Percentiles rank a stretch among this genome's conserved stretches.
Conservation (phyloP, 2,888 invertebrate species). For the Rotaria socialis region DNA sequence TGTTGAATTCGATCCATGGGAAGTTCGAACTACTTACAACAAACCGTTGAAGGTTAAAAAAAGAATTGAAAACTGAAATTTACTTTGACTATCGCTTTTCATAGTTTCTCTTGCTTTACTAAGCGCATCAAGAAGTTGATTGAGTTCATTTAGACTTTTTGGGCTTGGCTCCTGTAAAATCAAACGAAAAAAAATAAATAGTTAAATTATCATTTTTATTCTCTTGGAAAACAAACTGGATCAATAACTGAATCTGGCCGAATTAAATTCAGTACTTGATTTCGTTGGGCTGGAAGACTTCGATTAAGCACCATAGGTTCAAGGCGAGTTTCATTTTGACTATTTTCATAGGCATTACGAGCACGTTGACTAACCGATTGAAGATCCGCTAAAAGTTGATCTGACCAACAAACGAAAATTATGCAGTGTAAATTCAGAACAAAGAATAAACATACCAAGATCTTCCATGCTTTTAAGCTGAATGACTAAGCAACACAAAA, state of each 20-base stretch:
- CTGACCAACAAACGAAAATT: not conserved
- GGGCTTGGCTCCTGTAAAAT: not conserved
- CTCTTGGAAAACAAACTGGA: not conserved
- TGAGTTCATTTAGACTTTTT: not conserved
- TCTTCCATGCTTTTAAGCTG: not conserved
- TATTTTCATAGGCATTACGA: not conserved
- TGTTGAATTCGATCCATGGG: not conserved
- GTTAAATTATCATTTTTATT: not conserved
- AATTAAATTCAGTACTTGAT: not conserved
- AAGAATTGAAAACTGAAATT: too few species aligned
- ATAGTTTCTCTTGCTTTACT: not conserved
- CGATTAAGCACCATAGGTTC: not conserved
- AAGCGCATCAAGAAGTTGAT: slow-evolving; percentile 1
- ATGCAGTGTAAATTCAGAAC: too few species aligned
- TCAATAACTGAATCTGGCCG: not conserved
- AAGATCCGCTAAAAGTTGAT: not conserved
- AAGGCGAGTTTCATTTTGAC: not conserved
- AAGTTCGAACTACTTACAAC: not conserved
- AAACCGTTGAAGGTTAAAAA: too few species aligned
- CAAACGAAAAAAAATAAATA: not conserved
- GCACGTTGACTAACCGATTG: slow-evolving; percentile 1
- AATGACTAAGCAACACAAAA: not conserved
- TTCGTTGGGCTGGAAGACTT: not conserved
- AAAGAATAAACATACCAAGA: not conserved
- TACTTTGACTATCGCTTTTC: not conserved